Base-by-base conservation (phyloP, 2,113 vertebrate genomes). In the Numida meleagris region DNA sequence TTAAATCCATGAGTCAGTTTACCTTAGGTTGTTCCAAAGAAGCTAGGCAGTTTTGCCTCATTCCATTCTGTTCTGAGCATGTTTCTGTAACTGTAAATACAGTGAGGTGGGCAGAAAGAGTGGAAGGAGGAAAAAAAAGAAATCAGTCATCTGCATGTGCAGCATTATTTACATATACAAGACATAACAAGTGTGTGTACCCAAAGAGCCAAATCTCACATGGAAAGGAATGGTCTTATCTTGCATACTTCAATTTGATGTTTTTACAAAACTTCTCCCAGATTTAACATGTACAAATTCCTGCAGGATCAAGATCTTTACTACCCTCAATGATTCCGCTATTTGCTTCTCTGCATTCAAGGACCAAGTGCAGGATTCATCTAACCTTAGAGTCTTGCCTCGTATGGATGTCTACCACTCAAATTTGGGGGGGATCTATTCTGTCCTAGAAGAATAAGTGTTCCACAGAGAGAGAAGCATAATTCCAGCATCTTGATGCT, bases 21-120 rank as follows among this genome's bases (percentile, higher is more conserved):
- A 98, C 98, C 97, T 97, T 95, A 42, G 78, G 27, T 62, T 94
- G 94, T 67, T 96, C 93, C 85, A 75, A 51, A 88, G 91, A 75
- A 93, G 87, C 33, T 77, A 89, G 55, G 81, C 55, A 71, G 46
- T 85, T 96, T 55, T 95, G 43, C 65, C 77, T 94, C 72, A 74
- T 62, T 93, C 36, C 94, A 84, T 87, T 87, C 92, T 93, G 82
- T 71, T 92, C 93, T 92, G 95, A 62, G 77, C 53, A 36, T 38
- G 53, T 96, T 96, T 98, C 98, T 97, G 93, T 77, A 95, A 77
- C 79, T 61, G 18, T 51, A 95, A 83, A 76, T 58, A 94, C 57
- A 75, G 82, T 2, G 5, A 89, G 50, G 43, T 51, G 19, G 33
- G 73, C 42, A 88, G 72, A 73, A 61, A 70, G 61, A 87, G 18